Conservation (phyloP, 2,888 invertebrate species). For the Ptychoptera albimana region DNA sequence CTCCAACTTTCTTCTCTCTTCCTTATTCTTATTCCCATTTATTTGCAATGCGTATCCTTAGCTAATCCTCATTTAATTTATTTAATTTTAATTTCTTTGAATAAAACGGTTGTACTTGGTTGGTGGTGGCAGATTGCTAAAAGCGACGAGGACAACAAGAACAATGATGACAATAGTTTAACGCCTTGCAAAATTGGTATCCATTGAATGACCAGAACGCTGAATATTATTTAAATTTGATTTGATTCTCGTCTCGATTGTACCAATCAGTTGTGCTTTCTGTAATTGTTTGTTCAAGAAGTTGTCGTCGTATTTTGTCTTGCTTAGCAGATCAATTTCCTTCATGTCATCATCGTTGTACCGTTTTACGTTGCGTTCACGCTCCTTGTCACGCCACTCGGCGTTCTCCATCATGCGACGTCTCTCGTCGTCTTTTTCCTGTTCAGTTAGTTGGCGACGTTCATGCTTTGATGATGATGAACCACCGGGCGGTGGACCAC, state of each 20-base stretch:
- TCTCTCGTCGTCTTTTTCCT: conserved; percentile 52
- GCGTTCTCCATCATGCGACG: conserved; percentile 78
- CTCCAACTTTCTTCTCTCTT: too few relatives aligned
- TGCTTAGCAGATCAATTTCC: conserved; percentile 28
- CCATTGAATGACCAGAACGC: conserved; percentile 62
- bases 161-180: too few relatives aligned
- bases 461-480: conserved; percentile 7
- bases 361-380: conserved; percentile 43
- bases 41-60: too few relatives aligned
- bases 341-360: conserved; percentile 43
- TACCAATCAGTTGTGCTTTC: conserved; percentile 39
- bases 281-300: conserved; percentile 31
- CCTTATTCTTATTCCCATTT: too few relatives aligned
- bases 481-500: background rate
- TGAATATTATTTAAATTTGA: conserved; percentile 85
- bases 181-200: conserved; percentile 64
- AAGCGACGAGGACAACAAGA: too few relatives aligned
- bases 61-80: too few relatives aligned
- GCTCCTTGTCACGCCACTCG: conserved; percentile 45
- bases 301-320: conserved; percentile 34
- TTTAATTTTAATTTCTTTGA: too few relatives aligned
- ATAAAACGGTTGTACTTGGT: too few relatives aligned
- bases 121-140: too few relatives aligned
- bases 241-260: conserved; percentile 69
- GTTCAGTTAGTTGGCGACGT: conserved; percentile 31